Evolutionary conservation across 2,797 vertebrate species (phyloP).

Genomic region (Poecilia velifera): DNA sequence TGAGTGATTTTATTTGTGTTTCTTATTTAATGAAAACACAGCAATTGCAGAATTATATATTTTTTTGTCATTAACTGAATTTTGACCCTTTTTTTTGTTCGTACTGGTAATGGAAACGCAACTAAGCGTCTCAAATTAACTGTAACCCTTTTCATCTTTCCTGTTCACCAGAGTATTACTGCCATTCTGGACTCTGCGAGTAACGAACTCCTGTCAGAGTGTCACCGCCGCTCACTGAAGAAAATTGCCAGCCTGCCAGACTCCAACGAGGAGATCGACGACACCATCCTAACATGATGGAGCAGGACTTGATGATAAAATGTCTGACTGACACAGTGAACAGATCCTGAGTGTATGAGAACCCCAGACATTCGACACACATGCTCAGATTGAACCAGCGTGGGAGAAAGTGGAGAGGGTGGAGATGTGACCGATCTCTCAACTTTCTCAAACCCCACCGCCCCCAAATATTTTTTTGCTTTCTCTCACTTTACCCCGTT

Average conservation of each 20-base stretch:
- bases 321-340: constrained; percentile 35
- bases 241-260: constrained; percentile 90
- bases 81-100: too few species aligned
- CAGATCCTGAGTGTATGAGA: constrained; percentile 46
- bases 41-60: too few species aligned
- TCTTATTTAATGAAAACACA: too few species aligned
- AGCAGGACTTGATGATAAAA: constrained; percentile 40
- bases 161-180: constrained; percentile 81
- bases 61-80: too few species aligned
- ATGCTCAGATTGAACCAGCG: constrained; percentile 38
- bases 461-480: neutral
- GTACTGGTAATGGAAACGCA: neutral
- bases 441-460: neutral
- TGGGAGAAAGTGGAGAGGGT: constrained; percentile 45
- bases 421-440: constrained; percentile 33
- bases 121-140: neutral
- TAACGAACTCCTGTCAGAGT: constrained; percentile 91
- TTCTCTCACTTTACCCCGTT: constrained; percentile 33
- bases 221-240: constrained; percentile 91
- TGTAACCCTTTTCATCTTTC: neutral
- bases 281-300: constrained; percentile 95
- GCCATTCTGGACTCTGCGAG: constrained; percentile 94
- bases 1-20: too few species aligned
- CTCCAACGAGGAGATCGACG: constrained; percentile 93
- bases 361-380: constrained; percentile 56